Base-by-base conservation (phyloP, 2,888 invertebrate genomes). In the Sarcophaga caerulescens region DNA sequence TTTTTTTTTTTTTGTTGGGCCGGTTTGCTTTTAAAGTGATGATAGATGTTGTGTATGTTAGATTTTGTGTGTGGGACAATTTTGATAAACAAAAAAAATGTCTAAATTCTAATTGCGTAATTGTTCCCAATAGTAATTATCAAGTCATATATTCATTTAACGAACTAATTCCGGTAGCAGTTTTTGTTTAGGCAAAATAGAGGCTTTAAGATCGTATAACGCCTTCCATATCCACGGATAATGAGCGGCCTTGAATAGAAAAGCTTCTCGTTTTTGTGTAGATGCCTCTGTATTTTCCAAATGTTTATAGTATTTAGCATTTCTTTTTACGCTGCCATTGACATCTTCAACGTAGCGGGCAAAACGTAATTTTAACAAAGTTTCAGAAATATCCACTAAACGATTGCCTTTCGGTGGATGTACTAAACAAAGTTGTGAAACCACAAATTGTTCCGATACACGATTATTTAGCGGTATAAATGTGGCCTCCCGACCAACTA, bases 381-480 rank as follows among this genome's bases (percentile, higher is more conserved):
- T 92, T 79, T 92, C 92, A 0, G 93, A 92, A 4, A 93, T 87
- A 78, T 93, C 93, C 11, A 92, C 62, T 47, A 92, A 81, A 3
- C 85, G 85, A 83, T 91, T 89, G 66, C 91, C 91, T 68, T 90
- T 90, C 52, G 92, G 91, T 52, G 93, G 91, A 88, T 93, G 92
- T 12, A 92, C 89, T 80, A 94, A 88, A 57, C 90, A 91, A 1
- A 94, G 89, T 87, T 93, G 93, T 63, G 94, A 94, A 23, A 93
- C 92, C 21, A 94, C 91, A 89, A 90, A 93, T 63, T 94, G 91
- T 70, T 91, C 90, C 1, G 92, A 89, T 62, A 89, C 92, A 45
- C 90, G 87, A 70, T 91, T 90, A 35, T 90, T 90, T 6, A 94
- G 66, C 17, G 94, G 94, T 88, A 94, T 88, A 87, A 94, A 94